phyloP scores from a whole-genome alignment of 1,140 invertebrate genomes.

The Melipona quadrifasciata region DNA sequence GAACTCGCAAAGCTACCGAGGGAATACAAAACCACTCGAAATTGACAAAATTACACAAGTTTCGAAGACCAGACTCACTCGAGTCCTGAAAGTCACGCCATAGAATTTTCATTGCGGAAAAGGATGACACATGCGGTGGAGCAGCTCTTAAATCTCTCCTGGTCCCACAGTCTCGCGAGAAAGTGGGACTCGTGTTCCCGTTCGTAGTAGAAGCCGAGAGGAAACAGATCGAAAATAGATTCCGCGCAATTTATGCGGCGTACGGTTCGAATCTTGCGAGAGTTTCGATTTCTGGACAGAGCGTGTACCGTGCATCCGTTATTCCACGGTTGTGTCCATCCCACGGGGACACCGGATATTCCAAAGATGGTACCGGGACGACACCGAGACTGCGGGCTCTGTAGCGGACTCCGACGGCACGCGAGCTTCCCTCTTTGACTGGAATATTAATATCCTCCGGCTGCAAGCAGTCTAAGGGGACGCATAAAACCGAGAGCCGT shows the following conservation, averaged over 20 bases:
- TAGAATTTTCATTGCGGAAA: not conserved
- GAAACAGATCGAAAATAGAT: conserved; percentile 23
- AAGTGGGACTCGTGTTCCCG: not conserved
- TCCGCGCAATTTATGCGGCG: conserved; percentile 17
- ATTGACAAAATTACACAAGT: too few relatives aligned
- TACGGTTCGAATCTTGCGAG: conserved; percentile 36
- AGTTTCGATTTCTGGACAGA: conserved; percentile 44
- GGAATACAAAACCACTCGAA: too few relatives aligned
- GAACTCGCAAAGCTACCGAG: too few relatives aligned
- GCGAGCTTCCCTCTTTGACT: conserved; percentile 62
- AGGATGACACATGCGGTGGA: not conserved
- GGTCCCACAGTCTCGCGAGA: not conserved
- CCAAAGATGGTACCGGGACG: conserved; percentile 61
- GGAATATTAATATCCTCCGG: conserved; percentile 64
- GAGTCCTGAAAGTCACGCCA: not conserved
- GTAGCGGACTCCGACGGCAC: conserved; percentile 56
- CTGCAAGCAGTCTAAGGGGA: conserved; percentile 53
- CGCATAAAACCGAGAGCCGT: conserved; percentile 50
- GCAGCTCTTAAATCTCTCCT: not conserved
- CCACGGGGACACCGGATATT: conserved; percentile 67
- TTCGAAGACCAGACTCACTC: too few relatives aligned
- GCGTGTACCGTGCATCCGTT: conserved; percentile 52
- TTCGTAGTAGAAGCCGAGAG: too few relatives aligned
- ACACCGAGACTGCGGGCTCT: conserved; percentile 49
- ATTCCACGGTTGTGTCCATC: conserved; percentile 63